These are phyloP conservation scores for Notocelia uddmanniana DNA, from an alignment of 2,888 invertebrate genomes.

Conservation along the genomic window DNA sequence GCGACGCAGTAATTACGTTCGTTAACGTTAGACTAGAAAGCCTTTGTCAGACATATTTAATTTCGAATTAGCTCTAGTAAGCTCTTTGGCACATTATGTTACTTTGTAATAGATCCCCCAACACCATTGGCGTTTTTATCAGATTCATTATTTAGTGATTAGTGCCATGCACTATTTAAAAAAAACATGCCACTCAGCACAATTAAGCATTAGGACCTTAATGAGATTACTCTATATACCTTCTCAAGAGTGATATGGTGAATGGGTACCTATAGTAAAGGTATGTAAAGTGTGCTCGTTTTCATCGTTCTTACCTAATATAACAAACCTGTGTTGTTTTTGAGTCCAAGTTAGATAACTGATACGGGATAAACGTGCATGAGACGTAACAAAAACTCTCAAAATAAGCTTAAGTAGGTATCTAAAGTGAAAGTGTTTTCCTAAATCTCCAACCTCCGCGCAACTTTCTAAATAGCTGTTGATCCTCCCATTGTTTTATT, in stretches of 20 bases:
- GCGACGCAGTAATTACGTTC: constrained; percentile 51
- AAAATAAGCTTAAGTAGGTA: not conserved
- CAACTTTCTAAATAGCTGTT: not conserved
- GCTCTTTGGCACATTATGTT: constrained; percentile 16
- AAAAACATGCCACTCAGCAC: not conserved
- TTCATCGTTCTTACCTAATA: not conserved
- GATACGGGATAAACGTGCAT: not conserved
- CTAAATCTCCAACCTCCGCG: not conserved
- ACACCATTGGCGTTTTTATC: not conserved
- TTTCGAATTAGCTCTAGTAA: constrained; percentile 25
- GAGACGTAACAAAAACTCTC: not conserved
- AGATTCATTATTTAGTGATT: not conserved
- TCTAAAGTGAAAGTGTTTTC: not conserved
- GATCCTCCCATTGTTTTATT: not conserved
- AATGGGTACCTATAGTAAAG: too few species aligned
- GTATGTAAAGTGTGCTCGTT: not conserved
- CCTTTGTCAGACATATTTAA: constrained; percentile 44
- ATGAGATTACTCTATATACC: too few species aligned
- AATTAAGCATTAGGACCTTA: too few species aligned
- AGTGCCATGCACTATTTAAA: not conserved
- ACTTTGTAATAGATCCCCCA: constrained; percentile 1
- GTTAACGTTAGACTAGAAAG: constrained; percentile 50
- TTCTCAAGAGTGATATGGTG: too few species aligned
- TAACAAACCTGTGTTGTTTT: not conserved
- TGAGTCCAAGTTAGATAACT: not conserved